Conservation (phyloP, 2,888 invertebrate species). For the Diploptera punctata region DNA sequence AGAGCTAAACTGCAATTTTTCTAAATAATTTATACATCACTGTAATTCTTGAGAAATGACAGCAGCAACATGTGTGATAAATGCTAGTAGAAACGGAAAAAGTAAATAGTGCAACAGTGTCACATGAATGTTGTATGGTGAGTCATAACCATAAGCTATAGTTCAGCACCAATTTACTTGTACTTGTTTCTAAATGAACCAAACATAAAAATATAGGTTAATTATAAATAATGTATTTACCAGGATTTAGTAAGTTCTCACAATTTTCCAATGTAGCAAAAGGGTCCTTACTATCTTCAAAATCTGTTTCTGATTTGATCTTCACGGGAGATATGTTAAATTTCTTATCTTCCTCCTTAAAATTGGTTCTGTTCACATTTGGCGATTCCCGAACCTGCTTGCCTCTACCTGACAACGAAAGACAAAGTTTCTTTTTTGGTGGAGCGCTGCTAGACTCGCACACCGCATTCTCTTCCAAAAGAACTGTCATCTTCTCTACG, state of each 20-base stretch:
- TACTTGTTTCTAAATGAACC: no score
- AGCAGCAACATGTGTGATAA: no score
- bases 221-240: no score
- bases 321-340: slow-evolving; percentile 1
- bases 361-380: neutral
- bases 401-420: slow-evolving; percentile 49
- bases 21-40: no score
- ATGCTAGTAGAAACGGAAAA: no score
- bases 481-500: slow-evolving; percentile 60
- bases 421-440: slow-evolving; percentile 57
- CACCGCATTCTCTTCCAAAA: slow-evolving; percentile 58
- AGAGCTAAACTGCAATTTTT: no score
- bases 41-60: no score
- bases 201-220: no score
- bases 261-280: neutral
- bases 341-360: neutral
- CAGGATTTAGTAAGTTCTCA: neutral
- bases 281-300: neutral
- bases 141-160: no score
- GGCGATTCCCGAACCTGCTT: neutral
- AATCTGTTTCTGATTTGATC: neutral
- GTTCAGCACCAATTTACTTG: no score
- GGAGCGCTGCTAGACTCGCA: slow-evolving; percentile 52
- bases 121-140: no score
- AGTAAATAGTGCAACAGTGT: no score